These are phyloP conservation scores for Pampus argenteus DNA, from an alignment of 2,797 vertebrate genomes.

Conservation along the genomic window DNA sequence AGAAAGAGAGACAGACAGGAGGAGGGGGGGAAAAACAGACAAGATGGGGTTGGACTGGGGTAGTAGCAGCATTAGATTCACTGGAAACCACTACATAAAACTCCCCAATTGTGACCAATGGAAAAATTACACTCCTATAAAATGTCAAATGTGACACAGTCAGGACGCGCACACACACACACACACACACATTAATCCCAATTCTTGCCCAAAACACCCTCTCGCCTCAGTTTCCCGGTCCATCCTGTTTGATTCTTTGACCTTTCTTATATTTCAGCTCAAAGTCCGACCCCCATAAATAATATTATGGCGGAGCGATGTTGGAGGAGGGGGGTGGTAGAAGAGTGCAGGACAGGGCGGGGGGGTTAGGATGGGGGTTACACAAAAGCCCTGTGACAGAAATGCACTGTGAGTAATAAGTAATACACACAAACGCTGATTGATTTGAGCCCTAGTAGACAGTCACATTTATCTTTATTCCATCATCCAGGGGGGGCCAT, in stretches of 20 bases:
- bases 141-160: constrained; percentile 62
- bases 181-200: background rate
- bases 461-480: constrained; percentile 87
- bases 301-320: constrained; percentile 68
- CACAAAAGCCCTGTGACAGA: constrained; percentile 84
- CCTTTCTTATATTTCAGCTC: constrained; percentile 84
- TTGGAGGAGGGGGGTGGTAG: constrained; percentile 44
- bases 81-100: constrained; percentile 62
- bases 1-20: background rate
- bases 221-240: constrained; percentile 27
- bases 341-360: constrained; percentile 43
- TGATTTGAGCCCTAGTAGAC: constrained; percentile 83
- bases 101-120: constrained; percentile 41
- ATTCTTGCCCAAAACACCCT: constrained; percentile 25
- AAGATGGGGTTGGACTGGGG: constrained; percentile 1
- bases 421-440: constrained; percentile 89
- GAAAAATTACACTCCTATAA: constrained; percentile 62
- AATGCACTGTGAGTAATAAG: constrained; percentile 88
- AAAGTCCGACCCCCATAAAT: constrained; percentile 86
- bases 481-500: constrained; percentile 75
- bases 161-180: background rate
- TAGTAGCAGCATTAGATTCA: constrained; percentile 30
- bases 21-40: constrained; percentile 8
- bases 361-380: constrained; percentile 69
- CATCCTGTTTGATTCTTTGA: constrained; percentile 75